Evolutionary conservation across 2,113 vertebrate species (phyloP), one percentile per base, ranked within the genome.

Genomic region (Psophia crepitans): DNA sequence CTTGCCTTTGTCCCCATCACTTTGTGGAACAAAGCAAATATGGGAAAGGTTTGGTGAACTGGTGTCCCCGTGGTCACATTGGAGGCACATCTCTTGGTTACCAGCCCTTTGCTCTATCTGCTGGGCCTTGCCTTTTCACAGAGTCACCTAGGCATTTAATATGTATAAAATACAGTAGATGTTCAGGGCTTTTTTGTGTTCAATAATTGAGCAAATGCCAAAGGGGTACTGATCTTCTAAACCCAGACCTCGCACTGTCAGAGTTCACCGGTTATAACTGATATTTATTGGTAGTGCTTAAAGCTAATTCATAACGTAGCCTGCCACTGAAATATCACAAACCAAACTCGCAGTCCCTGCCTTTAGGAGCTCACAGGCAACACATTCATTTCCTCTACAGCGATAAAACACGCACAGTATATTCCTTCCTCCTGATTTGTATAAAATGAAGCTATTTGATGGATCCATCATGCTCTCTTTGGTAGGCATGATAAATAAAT

Each of bases 31-130:
- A 74, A 56, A 49, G n/a, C 5, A 64, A 35, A 80, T 17, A 39
- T 1, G 8, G 53, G 35, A 71, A 53, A 54, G 7, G 6, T n/a
- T 54, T 43, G 39, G 16, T 78, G 57, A 56, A 33, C 27, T 3
- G 21, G 8, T 53, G 44, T 35, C 46, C 61, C 33, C 1, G 0
- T 17, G 64, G 57, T 58, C 57, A 58, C 11, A 5, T 2, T 39
- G 14, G 49, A 33, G 18, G 12, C 33, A 8, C 13, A 6, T 22
- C 41, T 46, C 26, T 56, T n/a, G 17, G 16, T 35, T 30, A 23
- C 16, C 9, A 43, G 20, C 12, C 17, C 4, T 2, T 13, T 77
- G 33, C 44, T 78, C 24, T 39, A 5, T 12, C 58, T 65, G 33
- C 37, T 22, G 13, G 66, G 26, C 21, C 32, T 33, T 5, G 10